Evolutionary conservation across 2,888 invertebrate genomes (phyloP), one percentile per base, ranked within the genome.

Genomic region (Leucania comma): DNA sequence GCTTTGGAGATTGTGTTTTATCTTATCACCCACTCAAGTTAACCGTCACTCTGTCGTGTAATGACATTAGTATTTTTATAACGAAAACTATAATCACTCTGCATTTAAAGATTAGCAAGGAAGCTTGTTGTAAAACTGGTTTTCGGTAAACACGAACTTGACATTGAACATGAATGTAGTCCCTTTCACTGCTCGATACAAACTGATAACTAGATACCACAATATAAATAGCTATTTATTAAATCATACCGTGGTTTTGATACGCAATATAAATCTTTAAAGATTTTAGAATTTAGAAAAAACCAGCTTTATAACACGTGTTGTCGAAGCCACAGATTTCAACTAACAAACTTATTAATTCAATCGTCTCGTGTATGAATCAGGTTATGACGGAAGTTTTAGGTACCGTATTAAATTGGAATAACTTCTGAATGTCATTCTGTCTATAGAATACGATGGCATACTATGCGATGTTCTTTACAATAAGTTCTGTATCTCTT

Each of bases 11-110:
- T 88, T 86, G 83, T 78, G 80, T 68, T 75, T 87, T 91, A 92
- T 92, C 92, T 92, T 91, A 92, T 92, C 91, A 86, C 68, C 48
- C 77, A 80, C 82, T 84, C 75, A 85, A 80, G 70, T 74, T 78
- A 76, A 81, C 79, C 61, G 73, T 51, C 67, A 68, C 74, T 70
- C 77, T 58, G 65, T 60, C 66, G 66, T 66, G 42, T 77, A 75
- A 78, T 73, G 58, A 65, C 63, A 70, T 66, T 74, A 58, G 26
- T 69, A 68, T 70, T 68, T 78, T 78, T 70, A n/a, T 80, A 66
- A 63, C 42, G n/a, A 68, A 69, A 62, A 48, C 26, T 70, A 50
- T 68, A 67, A 68, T 61, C 48, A n/a, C 26, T 61, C 38, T 57
- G 35, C n/a, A 42, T 20, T 22, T 14, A 53, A n/a, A 48, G 8